A percentile compares a stretch with the other conserved stretches of the same genome.
Evolutionary conservation across 1,140 invertebrate species (phyloP).

Genomic region (Pseudomyrmex concolor): DNA sequence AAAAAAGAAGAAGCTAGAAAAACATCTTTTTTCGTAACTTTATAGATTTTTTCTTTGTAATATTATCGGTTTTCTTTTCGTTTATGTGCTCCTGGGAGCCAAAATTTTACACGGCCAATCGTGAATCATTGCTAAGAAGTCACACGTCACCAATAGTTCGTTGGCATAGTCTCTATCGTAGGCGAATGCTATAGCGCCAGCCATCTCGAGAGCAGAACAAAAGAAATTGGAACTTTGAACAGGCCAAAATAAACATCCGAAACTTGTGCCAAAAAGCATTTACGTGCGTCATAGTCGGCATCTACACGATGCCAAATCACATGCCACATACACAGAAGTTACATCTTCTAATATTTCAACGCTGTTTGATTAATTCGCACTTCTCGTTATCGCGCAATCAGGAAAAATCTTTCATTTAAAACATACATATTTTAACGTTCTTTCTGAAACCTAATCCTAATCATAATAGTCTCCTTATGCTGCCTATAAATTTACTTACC

Average conservation of each 20-base stretch:
- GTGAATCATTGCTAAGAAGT: conserved; percentile 64
- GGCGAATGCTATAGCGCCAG: conserved; percentile 62
- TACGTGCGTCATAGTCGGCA: conserved; percentile 63
- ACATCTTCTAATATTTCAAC: conserved; percentile 48
- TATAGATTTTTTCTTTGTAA: too few species aligned
- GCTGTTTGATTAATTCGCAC: neutral
- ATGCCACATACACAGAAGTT: conserved; percentile 27
- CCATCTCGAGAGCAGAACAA: conserved; percentile 69
- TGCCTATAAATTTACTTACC: too few species aligned
- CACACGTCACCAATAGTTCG: conserved; percentile 60
- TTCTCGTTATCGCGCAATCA: neutral
- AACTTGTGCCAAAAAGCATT: conserved; percentile 58
- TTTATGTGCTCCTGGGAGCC: too few species aligned
- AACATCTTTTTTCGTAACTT: too few species aligned
- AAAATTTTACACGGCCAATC: conserved; percentile 39
- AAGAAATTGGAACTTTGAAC: conserved; percentile 65
- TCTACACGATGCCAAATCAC: conserved; percentile 64
- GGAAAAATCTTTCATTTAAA: neutral
- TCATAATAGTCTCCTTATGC: too few species aligned
- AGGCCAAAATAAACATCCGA: conserved; percentile 44
- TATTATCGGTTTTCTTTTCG: too few species aligned
- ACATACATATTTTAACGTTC: too few species aligned
- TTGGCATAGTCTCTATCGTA: conserved; percentile 35
- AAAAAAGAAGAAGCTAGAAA: too few species aligned
- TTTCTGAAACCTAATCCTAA: too few species aligned